Evolutionary conservation across 2,113 vertebrate species (phyloP), one percentile per base, ranked within the genome.

Genomic region (Arenaria interpres): DNA sequence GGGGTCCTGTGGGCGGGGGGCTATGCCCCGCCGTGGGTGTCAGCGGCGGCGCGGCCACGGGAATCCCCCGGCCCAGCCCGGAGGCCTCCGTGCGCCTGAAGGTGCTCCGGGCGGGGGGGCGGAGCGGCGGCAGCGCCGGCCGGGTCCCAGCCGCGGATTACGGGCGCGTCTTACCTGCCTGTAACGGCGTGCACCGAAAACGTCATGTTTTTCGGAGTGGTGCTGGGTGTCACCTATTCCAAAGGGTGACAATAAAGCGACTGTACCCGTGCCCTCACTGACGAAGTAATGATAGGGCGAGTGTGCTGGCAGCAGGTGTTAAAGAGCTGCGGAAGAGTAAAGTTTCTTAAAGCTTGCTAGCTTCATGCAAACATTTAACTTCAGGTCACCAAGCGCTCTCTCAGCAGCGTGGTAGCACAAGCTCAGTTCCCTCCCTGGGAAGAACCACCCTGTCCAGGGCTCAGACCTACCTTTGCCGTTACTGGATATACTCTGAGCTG

Each of bases 131-230:
- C 62, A 57, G 51, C 33, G 14, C 56, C 18, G 60, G 54, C 62
- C 60, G 9, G 7, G 27, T 6, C 50, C 4, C 13, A 7, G 2
- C 64, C 5, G 76, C 2, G 32, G 1, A 14, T 0, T 10, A 0
- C 0, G 8, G 21, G 0, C 3, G 8, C 0, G 13, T 3, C 30
- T 7, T 14, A 1, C 4, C 33, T 5, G 37, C 5, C 43, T 33
- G 54, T 10, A 2, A 2, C 22, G 7, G 8, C 5, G 24, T 2
- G 22, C 82, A 0, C 13, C 18, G 1, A 6, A 9, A 5, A 2
- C 2, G 43, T 10, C 5, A 0, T 3, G 4, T 5, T 21, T 8
- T 10, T 8, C 45, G 30, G 16, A 14, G 62, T 1, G 28, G 4
- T 8, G 4, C 6, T 5, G 1, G 20, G 3, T 20, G 41, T 68